These are phyloP conservation scores for Paragorgia papillata DNA, from an alignment of 92 coral and sea anemone genomes.

Conservation along the genomic window DNA sequence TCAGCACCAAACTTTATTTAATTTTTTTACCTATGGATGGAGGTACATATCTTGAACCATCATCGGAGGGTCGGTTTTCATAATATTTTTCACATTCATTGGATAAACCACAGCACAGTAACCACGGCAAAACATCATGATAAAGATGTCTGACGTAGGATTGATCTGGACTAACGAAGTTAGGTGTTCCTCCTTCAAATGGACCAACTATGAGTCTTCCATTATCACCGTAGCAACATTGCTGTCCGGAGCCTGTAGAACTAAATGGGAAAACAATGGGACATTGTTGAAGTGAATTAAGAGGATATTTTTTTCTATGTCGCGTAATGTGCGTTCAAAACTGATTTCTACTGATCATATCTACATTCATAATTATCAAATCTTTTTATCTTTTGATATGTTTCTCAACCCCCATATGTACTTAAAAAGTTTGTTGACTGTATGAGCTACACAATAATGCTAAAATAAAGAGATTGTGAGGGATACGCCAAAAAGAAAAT, in stretches of 20 bases:
- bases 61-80: conserved; percentile 49
- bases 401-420: no score
- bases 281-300: neutral
- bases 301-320: no score
- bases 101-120: conserved; percentile 65
- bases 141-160: conserved; percentile 70
- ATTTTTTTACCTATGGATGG: conserved; percentile 50
- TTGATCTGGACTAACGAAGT: conserved; percentile 63
- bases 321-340: no score
- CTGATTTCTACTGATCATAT: no score
- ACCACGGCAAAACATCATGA: conserved; percentile 72
- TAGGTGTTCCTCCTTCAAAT: conserved; percentile 68
- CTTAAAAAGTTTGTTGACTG: no score
- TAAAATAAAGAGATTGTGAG: no score
- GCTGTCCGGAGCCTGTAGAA: conserved; percentile 66
- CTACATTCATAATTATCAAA: no score
- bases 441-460: no score
- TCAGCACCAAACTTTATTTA: no score
- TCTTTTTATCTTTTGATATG: no score
- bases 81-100: conserved; percentile 32
- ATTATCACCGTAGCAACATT: conserved; percentile 70
- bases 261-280: conserved; percentile 31
- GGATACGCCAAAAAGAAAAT: no score
- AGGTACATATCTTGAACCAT: conserved; percentile 52
- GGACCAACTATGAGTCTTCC: conserved; percentile 71